Percentiles rank a stretch among this genome's conserved stretches.
phyloP scores from a whole-genome alignment of 2,888 invertebrate species.

The Drosophila aldrichi region DNA sequence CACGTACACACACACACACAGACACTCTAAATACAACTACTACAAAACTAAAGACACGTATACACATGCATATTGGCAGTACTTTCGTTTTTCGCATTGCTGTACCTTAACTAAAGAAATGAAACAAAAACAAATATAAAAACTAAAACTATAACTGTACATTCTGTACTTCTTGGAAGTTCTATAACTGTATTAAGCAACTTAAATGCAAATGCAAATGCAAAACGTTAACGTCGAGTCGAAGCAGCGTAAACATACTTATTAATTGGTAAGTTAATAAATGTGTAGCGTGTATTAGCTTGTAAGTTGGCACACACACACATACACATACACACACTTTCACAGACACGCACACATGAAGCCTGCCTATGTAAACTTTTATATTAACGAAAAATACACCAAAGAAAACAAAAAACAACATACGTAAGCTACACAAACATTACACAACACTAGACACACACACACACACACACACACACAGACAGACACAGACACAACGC shows the following conservation, averaged over 20 bases:
- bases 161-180: slow-evolving; percentile 77
- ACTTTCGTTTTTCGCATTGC: slow-evolving; percentile 78
- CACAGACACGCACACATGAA: slow-evolving; percentile 30
- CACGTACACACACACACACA: slow-evolving; percentile 20
- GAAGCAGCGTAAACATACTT: slow-evolving; percentile 51
- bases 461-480: slow-evolving; percentile 30
- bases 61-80: slow-evolving; percentile 62
- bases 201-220: slow-evolving; percentile 32
- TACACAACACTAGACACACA: slow-evolving; percentile 29
- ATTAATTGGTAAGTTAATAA: slow-evolving; percentile 75
- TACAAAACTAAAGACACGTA: slow-evolving; percentile 25
- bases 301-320: slow-evolving; percentile 61
- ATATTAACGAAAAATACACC: slow-evolving; percentile 61
- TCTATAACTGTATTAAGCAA: slow-evolving; percentile 54
- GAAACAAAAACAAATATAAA: slow-evolving; percentile 19
- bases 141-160: slow-evolving; percentile 61
- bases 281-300: slow-evolving; percentile 76
- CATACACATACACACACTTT: slow-evolving; percentile 26
- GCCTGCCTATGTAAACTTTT: slow-evolving; percentile 77
- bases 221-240: slow-evolving; percentile 19
- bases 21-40: not conserved
- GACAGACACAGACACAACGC: slow-evolving; percentile 39
- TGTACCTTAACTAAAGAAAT: slow-evolving; percentile 65
- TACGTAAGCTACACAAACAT: slow-evolving; percentile 60
- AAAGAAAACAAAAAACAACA: slow-evolving; percentile 50